These are phyloP conservation scores for Lasioglossum pauxillum DNA, from an alignment of 2,888 invertebrate genomes.

Conservation along the genomic window DNA sequence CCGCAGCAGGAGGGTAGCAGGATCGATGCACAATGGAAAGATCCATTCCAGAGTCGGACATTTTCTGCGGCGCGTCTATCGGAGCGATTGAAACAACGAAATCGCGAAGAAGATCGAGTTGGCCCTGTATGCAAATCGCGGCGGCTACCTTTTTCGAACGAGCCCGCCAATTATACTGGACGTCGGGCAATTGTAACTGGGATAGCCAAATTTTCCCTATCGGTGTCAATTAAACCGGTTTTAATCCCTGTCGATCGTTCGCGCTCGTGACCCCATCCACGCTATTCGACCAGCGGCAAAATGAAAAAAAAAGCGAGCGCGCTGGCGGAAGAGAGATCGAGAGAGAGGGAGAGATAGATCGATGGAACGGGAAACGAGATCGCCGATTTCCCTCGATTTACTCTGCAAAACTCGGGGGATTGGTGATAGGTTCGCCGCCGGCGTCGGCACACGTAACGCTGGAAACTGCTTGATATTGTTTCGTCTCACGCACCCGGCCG, in stretches of 20 bases:
- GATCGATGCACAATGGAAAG: background rate
- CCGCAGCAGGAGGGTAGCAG: background rate
- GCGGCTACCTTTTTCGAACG: constrained; percentile 18
- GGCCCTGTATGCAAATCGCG: constrained; percentile 4
- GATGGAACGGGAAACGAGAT: constrained; percentile 50
- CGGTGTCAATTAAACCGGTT: constrained; percentile 57
- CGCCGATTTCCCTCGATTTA: constrained; percentile 65
- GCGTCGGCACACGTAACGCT: constrained; percentile 38
- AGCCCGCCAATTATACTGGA: constrained; percentile 43
- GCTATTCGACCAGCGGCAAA: constrained; percentile 45
- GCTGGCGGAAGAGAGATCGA: constrained; percentile 6
- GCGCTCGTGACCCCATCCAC: constrained; percentile 39
- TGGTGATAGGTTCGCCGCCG: constrained; percentile 50
- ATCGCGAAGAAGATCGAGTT: constrained; percentile 4
- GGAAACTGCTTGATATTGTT: constrained; percentile 62
- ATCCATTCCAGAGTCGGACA: background rate
- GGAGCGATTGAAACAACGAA: background rate
- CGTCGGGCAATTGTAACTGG: constrained; percentile 35
- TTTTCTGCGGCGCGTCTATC: background rate
- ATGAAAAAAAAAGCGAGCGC: constrained; percentile 30
- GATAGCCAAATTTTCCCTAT: constrained; percentile 47
- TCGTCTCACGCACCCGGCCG: constrained; percentile 57
- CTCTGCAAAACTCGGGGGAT: constrained; percentile 45
- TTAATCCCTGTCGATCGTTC: constrained; percentile 43
- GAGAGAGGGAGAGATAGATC: background rate